These are phyloP conservation scores for Drosophila rhopaloa DNA, from an alignment of 1,140 invertebrate genomes.

Conservation along the genomic window DNA sequence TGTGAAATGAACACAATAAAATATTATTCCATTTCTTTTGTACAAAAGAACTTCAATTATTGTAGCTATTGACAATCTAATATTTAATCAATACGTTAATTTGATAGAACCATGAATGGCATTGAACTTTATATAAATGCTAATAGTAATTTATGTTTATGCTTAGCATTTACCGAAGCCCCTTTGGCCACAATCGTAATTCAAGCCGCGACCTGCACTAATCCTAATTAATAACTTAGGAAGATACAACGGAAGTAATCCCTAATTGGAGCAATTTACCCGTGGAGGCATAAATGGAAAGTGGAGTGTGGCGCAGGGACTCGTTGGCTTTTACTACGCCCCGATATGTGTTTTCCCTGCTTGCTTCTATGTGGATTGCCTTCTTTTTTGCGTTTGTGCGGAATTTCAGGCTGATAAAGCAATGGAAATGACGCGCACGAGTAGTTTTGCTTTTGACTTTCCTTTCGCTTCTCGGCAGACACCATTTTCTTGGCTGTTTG, in stretches of 20 bases:
- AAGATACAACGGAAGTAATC: slow-evolving; percentile 9
- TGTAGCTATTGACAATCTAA: too few relatives aligned
- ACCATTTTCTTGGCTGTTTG: slow-evolving; percentile 67
- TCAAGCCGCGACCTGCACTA: slow-evolving; percentile 20
- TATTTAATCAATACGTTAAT: too few relatives aligned
- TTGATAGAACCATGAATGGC: too few relatives aligned
- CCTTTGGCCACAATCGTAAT: neutral
- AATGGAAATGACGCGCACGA: slow-evolving; percentile 78
- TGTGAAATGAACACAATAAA: too few relatives aligned
- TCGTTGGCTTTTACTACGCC: slow-evolving; percentile 63
- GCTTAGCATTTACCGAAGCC: neutral
- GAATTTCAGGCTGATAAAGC: slow-evolving; percentile 78
- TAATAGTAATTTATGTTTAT: neutral
- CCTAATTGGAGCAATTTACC: slow-evolving; percentile 43
- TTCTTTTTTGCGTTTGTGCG: slow-evolving; percentile 41
- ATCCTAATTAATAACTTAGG: slow-evolving; percentile 59
- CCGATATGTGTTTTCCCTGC: slow-evolving; percentile 44
- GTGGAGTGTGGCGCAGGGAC: slow-evolving; percentile 19
- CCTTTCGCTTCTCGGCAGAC: slow-evolving; percentile 52
- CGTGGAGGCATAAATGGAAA: slow-evolving; percentile 19
- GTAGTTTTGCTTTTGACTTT: slow-evolving; percentile 73
- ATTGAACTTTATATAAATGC: neutral
- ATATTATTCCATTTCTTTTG: too few relatives aligned
- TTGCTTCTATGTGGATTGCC: slow-evolving; percentile 1
- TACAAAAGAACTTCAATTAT: too few relatives aligned